phyloP scores from a whole-genome alignment of 2,888 invertebrate species.

The Colletes collaris region DNA sequence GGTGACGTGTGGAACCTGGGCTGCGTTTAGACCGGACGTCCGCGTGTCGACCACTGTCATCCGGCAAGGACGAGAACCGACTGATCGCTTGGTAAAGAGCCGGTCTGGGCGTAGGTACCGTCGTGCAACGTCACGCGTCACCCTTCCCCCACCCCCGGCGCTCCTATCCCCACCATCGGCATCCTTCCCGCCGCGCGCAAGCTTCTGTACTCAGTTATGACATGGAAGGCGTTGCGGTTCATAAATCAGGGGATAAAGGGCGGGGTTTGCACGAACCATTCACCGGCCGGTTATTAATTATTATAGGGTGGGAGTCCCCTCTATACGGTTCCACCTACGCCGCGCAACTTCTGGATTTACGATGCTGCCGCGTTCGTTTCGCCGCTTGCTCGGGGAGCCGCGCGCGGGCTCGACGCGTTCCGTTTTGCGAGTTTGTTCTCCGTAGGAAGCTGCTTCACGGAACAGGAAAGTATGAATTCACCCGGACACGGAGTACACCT shows the following conservation, averaged over 20 bases:
- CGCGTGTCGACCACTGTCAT: slow-evolving; percentile 63
- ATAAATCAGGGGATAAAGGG: slow-evolving; percentile 82
- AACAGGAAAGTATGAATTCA: slow-evolving; percentile 11
- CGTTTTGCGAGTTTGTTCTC: slow-evolving; percentile 35
- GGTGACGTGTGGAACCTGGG: slow-evolving; percentile 41
- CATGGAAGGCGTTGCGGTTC: slow-evolving; percentile 82
- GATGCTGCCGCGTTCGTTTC: slow-evolving; percentile 22
- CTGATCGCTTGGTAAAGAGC: slow-evolving; percentile 78
- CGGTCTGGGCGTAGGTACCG: slow-evolving; percentile 69
- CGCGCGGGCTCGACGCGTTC: slow-evolving; percentile 17
- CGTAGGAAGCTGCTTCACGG: neutral
- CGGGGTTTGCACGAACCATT: slow-evolving; percentile 81
- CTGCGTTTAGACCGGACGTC: slow-evolving; percentile 33
- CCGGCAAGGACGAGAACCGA: slow-evolving; percentile 78
- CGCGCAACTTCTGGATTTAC: slow-evolving; percentile 42
- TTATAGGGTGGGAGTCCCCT: slow-evolving; percentile 71
- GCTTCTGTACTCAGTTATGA: slow-evolving; percentile 76
- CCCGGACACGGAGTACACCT: neutral
- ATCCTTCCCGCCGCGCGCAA: slow-evolving; percentile 15
- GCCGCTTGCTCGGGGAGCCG: neutral
- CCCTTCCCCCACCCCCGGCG: slow-evolving; percentile 39
- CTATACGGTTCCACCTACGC: slow-evolving; percentile 39
- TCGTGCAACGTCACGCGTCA: slow-evolving; percentile 59
- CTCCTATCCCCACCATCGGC: slow-evolving; percentile 5
- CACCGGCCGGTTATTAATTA: slow-evolving; percentile 82